Base-by-base conservation (phyloP, 2,113 vertebrate species). In the Illadopsis cleaveri region DNA sequence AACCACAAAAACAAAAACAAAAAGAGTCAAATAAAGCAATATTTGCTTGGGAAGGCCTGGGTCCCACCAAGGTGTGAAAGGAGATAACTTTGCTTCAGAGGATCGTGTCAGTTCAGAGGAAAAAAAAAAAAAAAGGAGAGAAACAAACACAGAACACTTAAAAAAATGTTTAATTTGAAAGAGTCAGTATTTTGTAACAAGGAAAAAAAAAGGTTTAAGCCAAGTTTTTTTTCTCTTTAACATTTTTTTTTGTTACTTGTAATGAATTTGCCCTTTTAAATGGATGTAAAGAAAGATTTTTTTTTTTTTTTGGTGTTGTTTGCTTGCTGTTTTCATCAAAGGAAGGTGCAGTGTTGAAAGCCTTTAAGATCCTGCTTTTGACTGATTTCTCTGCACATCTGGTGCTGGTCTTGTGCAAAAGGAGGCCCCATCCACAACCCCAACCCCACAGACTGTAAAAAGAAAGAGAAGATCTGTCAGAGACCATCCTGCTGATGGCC, bases 41-140 rank as follows among this genome's bases (percentile, higher is more conserved):
- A 90, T 97, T 96, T 97, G 96, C 97, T 97, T 96, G 93, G 66
- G 83, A 97, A 97, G 62, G 90, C 97, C 96, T 93, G 91, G 89
- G 91, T 97, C 42, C 91, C 92, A 42, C 83, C 68, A 53, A 89
- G 96, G 94, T 31, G 6, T 93, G 95, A 54, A 91, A 96, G 94
- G 80, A 88, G 94, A 96, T 96, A 93, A 90, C 79, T 84, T 72
- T 94, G 95, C 75, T 96, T 94, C 89, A 93, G 88, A 98, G 96
- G 96, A 97, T 94, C 24, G 3, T 92, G 69, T 71, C 91, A 85
- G 81, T 89, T 86, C 94, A 93, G 90, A 51, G 37, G 57, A 4
- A 82, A 73, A 81, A 8, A 15, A 15, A 38, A 22, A 35, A 35
- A 48, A 44, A 44, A 45, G 25, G 23, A 76, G 37, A 40, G 2